Evolutionary conservation across 2,888 invertebrate genomes (phyloP).

Genomic region (Eremobia ochroleuca): DNA sequence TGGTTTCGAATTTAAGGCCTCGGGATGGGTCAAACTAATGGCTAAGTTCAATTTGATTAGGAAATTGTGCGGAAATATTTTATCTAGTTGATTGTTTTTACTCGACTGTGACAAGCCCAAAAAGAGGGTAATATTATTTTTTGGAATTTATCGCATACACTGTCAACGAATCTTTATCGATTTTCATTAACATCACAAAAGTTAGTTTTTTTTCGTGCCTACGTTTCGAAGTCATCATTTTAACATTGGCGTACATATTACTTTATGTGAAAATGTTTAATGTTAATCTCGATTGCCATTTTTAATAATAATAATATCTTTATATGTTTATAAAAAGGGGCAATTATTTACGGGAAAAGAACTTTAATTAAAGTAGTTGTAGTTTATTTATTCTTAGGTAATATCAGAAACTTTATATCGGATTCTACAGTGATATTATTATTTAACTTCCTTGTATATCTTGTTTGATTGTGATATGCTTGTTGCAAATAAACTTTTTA

Average conservation of each 20-base stretch:
- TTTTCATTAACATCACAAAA: constrained; percentile 33
- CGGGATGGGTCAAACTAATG: not conserved
- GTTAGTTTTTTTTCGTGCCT: not conserved
- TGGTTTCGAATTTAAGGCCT: not conserved
- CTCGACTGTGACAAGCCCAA: not conserved
- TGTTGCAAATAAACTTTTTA: constrained; percentile 82
- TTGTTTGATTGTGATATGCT: constrained; percentile 78
- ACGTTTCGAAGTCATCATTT: not conserved
- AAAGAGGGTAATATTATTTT: not conserved
- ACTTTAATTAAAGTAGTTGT: constrained; percentile 56
- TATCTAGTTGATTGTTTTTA: constrained; percentile 3
- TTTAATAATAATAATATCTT: constrained; percentile 17
- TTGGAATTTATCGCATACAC: not conserved
- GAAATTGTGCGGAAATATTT: not conserved
- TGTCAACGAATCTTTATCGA: not conserved
- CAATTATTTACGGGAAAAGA: constrained; percentile 33
- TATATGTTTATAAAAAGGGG: constrained; percentile 31
- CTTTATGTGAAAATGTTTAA: constrained; percentile 14
- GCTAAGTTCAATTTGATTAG: not conserved
- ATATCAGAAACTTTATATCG: constrained; percentile 82
- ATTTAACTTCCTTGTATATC: constrained; percentile 79
- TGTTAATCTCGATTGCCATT: constrained; percentile 54
- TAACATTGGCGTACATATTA: not conserved
- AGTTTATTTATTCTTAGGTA: constrained; percentile 73
- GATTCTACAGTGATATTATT: constrained; percentile 87